These are phyloP conservation scores for Chloroceryle amazona DNA, from an alignment of 2,797 vertebrate genomes.

Conservation along the genomic window DNA sequence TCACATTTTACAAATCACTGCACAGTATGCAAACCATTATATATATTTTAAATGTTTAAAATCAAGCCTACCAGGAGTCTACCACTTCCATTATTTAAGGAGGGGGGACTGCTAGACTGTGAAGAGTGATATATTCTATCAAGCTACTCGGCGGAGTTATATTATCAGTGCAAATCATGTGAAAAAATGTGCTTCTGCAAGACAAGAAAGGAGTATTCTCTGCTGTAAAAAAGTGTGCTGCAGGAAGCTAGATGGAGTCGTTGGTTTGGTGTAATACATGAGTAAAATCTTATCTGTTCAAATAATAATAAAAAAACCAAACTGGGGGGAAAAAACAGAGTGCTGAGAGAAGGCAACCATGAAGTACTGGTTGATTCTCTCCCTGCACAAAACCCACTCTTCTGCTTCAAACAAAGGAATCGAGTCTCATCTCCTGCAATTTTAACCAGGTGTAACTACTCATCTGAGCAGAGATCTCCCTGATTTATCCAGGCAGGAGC, in stretches of 20 bases:
- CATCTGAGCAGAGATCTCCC: constrained; percentile 15
- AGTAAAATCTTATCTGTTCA: constrained; percentile 49
- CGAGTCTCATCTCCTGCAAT: not conserved
- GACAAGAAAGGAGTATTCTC: constrained; percentile 31
- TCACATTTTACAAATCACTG: constrained; percentile 85
- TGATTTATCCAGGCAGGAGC: constrained; percentile 26
- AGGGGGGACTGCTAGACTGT: constrained; percentile 71
- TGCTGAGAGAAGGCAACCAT: constrained; percentile 25
- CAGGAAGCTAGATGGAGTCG: constrained; percentile 41
- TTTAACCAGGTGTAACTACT: constrained; percentile 32
- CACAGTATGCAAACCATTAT: constrained; percentile 82
- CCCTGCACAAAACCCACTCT: not conserved
- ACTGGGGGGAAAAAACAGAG: not conserved
- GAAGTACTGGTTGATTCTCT: constrained; percentile 36
- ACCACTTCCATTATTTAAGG: constrained; percentile 75
- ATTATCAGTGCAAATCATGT: constrained; percentile 62
- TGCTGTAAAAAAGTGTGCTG: not conserved
- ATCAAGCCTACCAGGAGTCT: constrained; percentile 71
- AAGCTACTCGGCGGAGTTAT: constrained; percentile 11
- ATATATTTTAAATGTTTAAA: constrained; percentile 81
- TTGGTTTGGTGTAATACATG: constrained; percentile 50
- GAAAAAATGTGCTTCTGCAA: constrained; percentile 36
- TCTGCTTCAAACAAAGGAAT: constrained; percentile 60
- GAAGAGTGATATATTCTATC: constrained; percentile 60
- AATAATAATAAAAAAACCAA: constrained; percentile 43